Evolutionary conservation across 1,140 invertebrate genomes (phyloP).

Genomic region (Drosophila ercepeae): DNA sequence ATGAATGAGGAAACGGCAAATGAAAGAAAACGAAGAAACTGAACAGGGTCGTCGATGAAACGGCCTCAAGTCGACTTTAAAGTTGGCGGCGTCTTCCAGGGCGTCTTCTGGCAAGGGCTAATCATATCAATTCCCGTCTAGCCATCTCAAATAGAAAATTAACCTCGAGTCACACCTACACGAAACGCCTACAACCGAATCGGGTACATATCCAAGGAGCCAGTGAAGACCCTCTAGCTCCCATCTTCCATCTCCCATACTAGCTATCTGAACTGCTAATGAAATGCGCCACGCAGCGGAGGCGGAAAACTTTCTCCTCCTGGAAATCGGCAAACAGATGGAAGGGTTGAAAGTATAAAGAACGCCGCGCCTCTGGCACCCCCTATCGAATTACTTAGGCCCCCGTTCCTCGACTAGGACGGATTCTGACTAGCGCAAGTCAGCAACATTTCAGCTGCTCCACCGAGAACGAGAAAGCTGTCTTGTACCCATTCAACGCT

Average conservation of each 20-base stretch:
- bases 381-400: slow-evolving; percentile 77
- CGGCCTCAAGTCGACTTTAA: slow-evolving; percentile 29
- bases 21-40: slow-evolving; percentile 10
- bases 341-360: slow-evolving; percentile 19
- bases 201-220: slow-evolving; percentile 21
- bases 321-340: not conserved
- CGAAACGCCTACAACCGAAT: slow-evolving; percentile 46
- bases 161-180: slow-evolving; percentile 42
- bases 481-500: slow-evolving; percentile 75
- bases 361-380: slow-evolving; percentile 28
- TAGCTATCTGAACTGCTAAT: slow-evolving; percentile 69
- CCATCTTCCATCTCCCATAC: slow-evolving; percentile 23
- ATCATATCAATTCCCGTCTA: slow-evolving; percentile 45
- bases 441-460: slow-evolving; percentile 75
- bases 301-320: slow-evolving; percentile 57
- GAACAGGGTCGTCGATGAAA: not conserved
- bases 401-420: slow-evolving; percentile 30
- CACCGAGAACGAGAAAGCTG: slow-evolving; percentile 36
- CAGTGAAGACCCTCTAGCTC: not conserved
- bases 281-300: slow-evolving; percentile 75
- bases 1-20: slow-evolving; percentile 36
- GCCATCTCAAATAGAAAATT: slow-evolving; percentile 62
- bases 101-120: slow-evolving; percentile 7
- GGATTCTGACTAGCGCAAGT: slow-evolving; percentile 60
- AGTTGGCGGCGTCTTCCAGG: slow-evolving; percentile 4